These are phyloP conservation scores for Gnatocerus cornutus DNA, from an alignment of 2,888 invertebrate genomes.

Conservation along the genomic window DNA sequence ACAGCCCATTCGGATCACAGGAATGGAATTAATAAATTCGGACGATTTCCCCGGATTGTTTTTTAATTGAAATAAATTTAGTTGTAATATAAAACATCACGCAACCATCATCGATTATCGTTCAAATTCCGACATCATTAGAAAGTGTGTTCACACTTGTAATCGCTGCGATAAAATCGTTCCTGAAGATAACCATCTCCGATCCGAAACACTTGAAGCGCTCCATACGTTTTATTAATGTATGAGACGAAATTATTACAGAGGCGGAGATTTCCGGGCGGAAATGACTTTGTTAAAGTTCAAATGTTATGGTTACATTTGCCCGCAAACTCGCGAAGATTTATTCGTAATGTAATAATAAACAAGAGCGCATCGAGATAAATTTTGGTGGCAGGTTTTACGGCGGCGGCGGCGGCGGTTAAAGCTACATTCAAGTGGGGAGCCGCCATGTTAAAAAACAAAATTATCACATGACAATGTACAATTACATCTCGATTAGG, in stretches of 20 bases:
- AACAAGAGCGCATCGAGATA: constrained; percentile 18
- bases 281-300: constrained; percentile 34
- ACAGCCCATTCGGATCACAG: too few relatives aligned
- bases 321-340: constrained; percentile 26
- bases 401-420: background rate
- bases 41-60: too few relatives aligned
- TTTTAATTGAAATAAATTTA: too few relatives aligned
- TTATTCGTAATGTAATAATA: constrained; percentile 29
- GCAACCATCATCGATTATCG: too few relatives aligned
- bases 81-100: too few relatives aligned
- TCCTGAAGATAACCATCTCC: background rate
- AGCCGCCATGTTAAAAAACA: too few relatives aligned
- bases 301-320: constrained; percentile 24
- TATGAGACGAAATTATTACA: constrained; percentile 3
- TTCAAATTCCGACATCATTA: too few relatives aligned
- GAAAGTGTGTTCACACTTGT: background rate
- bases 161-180: background rate
- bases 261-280: constrained; percentile 13
- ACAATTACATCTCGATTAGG: too few relatives aligned
- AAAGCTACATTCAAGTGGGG: too few relatives aligned
- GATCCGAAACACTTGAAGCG: background rate
- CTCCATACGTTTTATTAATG: constrained; percentile 19
- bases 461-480: too few relatives aligned
- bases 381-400: constrained; percentile 10
- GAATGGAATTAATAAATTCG: too few relatives aligned